These are phyloP conservation scores for Puma concolor DNA, from an alignment of 2,113 vertebrate species.

Conservation along the genomic window DNA sequence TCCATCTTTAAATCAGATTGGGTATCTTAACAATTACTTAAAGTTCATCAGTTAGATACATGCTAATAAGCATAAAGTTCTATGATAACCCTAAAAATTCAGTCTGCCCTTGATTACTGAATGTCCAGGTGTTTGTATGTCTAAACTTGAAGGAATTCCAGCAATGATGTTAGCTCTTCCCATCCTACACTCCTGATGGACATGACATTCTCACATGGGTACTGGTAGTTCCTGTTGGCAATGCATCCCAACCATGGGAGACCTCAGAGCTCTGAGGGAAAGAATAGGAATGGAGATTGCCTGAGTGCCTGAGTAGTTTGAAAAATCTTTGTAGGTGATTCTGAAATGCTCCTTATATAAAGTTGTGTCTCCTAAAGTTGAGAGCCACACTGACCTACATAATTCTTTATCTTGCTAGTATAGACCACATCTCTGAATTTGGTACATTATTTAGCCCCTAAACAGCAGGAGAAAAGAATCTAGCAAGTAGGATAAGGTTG, in stretches of 20 bases:
- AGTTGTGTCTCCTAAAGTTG: background rate
- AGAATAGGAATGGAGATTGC: background rate
- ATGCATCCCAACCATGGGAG: background rate
- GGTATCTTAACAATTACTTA: background rate
- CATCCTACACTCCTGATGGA: background rate
- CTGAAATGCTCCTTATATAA: background rate
- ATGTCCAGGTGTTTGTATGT: background rate
- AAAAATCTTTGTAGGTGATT: background rate
- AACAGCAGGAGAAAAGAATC: background rate
- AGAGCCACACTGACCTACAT: background rate
- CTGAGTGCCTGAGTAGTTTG: background rate
- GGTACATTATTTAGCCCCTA: slow-evolving; percentile 14
- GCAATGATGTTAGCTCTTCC: background rate
- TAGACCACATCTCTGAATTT: background rate
- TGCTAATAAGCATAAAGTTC: background rate
- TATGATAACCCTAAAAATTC: background rate
- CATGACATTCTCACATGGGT: background rate
- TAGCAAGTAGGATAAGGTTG: background rate
- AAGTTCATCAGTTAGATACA: background rate
- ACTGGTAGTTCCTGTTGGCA: background rate
- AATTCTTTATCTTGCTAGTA: background rate
- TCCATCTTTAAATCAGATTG: slow-evolving; percentile 16
- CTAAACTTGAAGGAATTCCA: background rate
- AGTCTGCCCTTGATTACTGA: background rate
- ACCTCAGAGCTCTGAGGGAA: background rate